Base-by-base conservation (phyloP, 2,888 invertebrate genomes). In the Leucania comma region DNA sequence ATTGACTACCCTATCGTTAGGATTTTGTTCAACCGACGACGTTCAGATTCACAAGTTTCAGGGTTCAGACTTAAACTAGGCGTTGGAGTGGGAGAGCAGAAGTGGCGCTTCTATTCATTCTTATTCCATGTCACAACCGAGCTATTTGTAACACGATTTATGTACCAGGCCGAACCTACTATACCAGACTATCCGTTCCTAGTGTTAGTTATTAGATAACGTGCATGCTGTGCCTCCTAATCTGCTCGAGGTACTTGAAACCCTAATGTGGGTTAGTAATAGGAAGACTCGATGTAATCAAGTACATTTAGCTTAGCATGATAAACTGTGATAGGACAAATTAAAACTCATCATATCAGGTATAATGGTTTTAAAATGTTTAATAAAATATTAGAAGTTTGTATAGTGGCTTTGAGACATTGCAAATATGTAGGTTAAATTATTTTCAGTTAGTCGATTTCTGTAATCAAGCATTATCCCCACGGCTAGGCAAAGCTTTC, bases 61-160 rank as follows among this genome's bases (percentile, higher is more conserved):
- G 17, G 20, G 17, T 42, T 48, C 8, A 48, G n/a, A 48, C 46
- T 48, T 9, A n/a, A 48, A 48, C 2, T 17, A 35, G 32, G 32
- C n/a, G 29, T 12, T 12, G 3, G 1, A 22, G n/a, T 3, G 5
- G 17, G 1, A 42, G n/a, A 24, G n/a, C 20, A 2, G 17, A 2
- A 50, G 20, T 24, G n/a, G 14, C 68, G 2, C 56, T 46, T 72
- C 72, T 51, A 24, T 24, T 9, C 1, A 10, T 75, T 26, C 26
- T 50, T 75, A 51, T 12, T 72, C 76, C 4, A 17, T 57, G 68
- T 9, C 20, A 22, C 74, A 57, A 72, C 75, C 76, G 61, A 78
- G 83, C 87, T 85, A 84, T 89, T 87, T 84, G 86, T 81, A 78
- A 64, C 81, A 83, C 81, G 86, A 89, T 89, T 88, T 89, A 89